Evolutionary conservation across 2,797 vertebrate genomes (phyloP).

Genomic region (Morelia viridis): DNA sequence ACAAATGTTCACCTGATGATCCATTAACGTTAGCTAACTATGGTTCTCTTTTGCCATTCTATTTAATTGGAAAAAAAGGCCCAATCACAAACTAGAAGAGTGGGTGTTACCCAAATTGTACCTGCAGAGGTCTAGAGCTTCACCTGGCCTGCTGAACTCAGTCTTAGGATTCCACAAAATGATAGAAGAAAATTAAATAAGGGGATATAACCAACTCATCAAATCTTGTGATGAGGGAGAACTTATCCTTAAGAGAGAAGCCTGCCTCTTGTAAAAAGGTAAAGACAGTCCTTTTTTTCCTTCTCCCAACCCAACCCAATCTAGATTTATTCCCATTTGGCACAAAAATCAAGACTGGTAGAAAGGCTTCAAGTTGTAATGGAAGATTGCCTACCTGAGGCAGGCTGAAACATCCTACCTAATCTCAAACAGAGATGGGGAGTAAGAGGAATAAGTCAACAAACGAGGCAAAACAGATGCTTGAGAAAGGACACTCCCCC

Average conservation of each 20-base stretch:
- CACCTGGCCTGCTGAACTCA: too few relatives aligned
- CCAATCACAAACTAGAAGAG: background rate
- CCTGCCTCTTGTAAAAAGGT: background rate
- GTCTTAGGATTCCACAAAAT: background rate
- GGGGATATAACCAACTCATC: background rate
- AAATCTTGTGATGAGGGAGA: background rate
- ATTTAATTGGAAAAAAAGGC: background rate
- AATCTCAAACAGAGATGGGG: background rate
- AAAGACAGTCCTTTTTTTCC: background rate
- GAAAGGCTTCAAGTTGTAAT: slow-evolving; percentile 2
- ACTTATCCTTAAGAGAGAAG: background rate
- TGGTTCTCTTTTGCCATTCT: background rate
- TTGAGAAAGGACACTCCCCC: background rate
- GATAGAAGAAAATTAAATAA: background rate
- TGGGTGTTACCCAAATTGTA: background rate
- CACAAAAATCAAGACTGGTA: background rate
- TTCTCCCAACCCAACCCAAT: background rate
- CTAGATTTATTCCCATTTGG: background rate
- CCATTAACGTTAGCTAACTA: background rate
- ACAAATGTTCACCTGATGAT: background rate
- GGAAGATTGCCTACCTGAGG: background rate
- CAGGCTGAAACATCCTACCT: background rate
- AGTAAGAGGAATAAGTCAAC: background rate
- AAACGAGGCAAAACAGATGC: background rate
- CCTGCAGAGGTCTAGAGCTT: background rate